These are phyloP conservation scores for Marcusenius ussheri DNA, from an alignment of 2,113 vertebrate genomes.

Conservation along the genomic window DNA sequence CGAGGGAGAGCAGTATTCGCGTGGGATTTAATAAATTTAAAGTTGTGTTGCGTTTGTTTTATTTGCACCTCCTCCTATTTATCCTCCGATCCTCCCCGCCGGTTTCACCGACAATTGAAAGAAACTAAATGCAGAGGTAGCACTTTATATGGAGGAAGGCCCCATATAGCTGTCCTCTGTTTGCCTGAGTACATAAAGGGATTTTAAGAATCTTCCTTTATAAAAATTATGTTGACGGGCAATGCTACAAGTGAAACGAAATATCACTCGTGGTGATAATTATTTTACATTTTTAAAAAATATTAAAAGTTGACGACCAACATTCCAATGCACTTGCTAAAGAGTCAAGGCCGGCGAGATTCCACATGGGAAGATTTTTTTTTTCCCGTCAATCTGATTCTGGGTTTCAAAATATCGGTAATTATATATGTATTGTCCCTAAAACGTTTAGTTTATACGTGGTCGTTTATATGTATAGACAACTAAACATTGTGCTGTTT, in stretches of 20 bases:
- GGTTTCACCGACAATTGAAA: conserved; percentile 51
- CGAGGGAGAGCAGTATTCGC: conserved; percentile 15
- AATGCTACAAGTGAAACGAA: background rate
- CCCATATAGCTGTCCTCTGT: conserved; percentile 34
- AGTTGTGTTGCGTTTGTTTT: conserved; percentile 11
- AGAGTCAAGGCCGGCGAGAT: background rate
- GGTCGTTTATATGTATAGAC: background rate
- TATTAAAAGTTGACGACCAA: background rate
- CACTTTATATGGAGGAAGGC: conserved; percentile 45
- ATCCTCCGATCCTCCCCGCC: conserved; percentile 42
- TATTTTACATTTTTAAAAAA: background rate
- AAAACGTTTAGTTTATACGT: background rate
- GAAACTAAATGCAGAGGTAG: conserved; percentile 21
- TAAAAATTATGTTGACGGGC: background rate
- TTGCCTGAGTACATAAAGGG: conserved; percentile 38
- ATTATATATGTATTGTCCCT: background rate
- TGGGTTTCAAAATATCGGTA: background rate
- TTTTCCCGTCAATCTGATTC: background rate
- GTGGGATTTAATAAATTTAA: conserved; percentile 24
- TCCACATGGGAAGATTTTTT: background rate
- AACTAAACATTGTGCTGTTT: background rate
- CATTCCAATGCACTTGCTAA: background rate
- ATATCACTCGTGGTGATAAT: background rate
- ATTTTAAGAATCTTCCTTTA: background rate
- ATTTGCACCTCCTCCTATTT: conserved; percentile 47